Evolutionary conservation across 2,888 invertebrate species (phyloP).

Genomic region (Uropetala carovei): DNA sequence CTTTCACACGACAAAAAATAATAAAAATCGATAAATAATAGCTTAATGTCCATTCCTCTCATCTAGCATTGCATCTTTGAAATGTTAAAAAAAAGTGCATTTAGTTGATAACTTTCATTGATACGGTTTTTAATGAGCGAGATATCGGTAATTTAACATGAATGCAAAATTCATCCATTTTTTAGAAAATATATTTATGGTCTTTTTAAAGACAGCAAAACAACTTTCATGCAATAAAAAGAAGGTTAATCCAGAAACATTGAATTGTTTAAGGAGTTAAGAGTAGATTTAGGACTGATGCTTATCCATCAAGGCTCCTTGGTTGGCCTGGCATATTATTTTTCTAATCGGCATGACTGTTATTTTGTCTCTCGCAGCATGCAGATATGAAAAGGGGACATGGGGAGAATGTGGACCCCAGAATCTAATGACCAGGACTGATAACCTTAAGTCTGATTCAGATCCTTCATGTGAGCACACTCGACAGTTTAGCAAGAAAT

Average conservation of each 20-base stretch:
- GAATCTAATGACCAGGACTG: constrained; percentile 89
- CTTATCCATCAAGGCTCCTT: neutral
- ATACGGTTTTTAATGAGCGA: neutral
- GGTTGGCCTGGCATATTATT: neutral
- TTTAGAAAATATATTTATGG: neutral
- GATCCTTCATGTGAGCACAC: constrained; percentile 90
- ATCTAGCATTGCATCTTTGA: too few species aligned
- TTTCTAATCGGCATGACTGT: constrained; percentile 41
- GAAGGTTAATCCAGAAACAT: too few species aligned
- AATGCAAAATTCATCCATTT: neutral
- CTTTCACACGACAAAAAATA: too few species aligned
- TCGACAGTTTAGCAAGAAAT: constrained; percentile 90
- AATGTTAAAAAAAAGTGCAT: too few species aligned
- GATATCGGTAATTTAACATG: neutral
- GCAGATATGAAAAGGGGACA: constrained; percentile 92
- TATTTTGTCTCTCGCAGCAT: constrained; percentile 74
- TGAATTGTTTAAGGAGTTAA: neutral
- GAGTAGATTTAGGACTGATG: neutral
- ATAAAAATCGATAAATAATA: too few species aligned
- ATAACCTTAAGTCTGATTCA: constrained; percentile 86
- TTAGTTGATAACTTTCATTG: too few species aligned
- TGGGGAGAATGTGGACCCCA: constrained; percentile 90
- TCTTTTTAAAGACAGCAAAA: neutral
- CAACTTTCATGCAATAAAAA: neutral
- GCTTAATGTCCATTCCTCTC: too few species aligned